A percentile compares a stretch with the other conserved stretches of the same genome.
phyloP scores from a whole-genome alignment of 2,113 vertebrate species.

The Macquaria australasica region DNA sequence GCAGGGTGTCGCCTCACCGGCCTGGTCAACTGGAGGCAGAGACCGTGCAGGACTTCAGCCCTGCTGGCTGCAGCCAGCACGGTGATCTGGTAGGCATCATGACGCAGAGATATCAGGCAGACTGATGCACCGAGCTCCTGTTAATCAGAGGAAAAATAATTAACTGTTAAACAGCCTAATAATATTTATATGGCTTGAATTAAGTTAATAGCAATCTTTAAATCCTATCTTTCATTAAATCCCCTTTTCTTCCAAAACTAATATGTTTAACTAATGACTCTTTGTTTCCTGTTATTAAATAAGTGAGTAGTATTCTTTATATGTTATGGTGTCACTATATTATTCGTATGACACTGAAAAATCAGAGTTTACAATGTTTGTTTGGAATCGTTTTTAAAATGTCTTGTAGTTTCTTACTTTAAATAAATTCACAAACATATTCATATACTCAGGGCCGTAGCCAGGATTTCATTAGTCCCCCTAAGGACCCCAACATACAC shows the following conservation, averaged over 20 bases:
- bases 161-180: background rate
- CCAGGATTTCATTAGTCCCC: background rate
- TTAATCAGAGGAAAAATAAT: background rate
- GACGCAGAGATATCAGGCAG: slow-evolving; percentile 62
- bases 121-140: background rate
- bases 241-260: background rate
- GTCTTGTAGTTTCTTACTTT: background rate
- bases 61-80: slow-evolving; percentile 88
- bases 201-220: no score
- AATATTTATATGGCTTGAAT: background rate
- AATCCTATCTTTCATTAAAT: background rate
- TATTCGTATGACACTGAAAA: background rate
- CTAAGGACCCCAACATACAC: no score
- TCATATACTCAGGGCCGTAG: background rate
- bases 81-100: slow-evolving; percentile 72
- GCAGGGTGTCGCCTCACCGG: slow-evolving; percentile 44
- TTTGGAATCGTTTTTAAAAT: background rate
- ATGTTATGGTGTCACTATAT: background rate
- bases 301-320: background rate
- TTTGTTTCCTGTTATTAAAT: background rate
- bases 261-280: background rate
- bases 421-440: background rate
- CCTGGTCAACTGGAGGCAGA: slow-evolving; percentile 86
- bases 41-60: slow-evolving; percentile 85
- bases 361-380: background rate